These are phyloP conservation scores for Pteronura brasiliensis DNA, from an alignment of 2,113 vertebrate species.

Conservation along the genomic window DNA sequence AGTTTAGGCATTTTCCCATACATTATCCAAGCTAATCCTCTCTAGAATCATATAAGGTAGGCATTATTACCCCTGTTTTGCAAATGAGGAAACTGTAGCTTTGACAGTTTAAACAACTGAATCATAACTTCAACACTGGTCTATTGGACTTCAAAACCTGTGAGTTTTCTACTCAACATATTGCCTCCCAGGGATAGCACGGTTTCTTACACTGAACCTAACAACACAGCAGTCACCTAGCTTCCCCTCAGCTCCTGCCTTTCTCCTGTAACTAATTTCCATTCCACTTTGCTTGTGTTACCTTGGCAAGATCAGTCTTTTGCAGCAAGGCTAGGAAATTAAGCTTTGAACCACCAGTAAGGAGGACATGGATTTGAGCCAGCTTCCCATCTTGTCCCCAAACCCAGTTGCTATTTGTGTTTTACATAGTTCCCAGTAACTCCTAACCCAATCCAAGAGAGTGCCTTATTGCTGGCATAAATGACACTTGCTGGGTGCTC, in stretches of 20 bases:
- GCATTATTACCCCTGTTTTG: background rate
- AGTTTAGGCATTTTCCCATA: conserved; percentile 12
- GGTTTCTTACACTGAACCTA: background rate
- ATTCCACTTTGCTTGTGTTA: conserved; percentile 39
- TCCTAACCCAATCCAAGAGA: background rate
- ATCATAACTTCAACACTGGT: conserved; percentile 9
- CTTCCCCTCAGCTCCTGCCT: background rate
- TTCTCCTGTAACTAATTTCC: conserved; percentile 18
- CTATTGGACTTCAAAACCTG: background rate
- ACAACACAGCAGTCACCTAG: background rate
- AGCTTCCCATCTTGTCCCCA: conserved; percentile 36
- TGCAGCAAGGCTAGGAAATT: conserved; percentile 20
- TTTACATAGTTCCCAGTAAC: conserved; percentile 33
- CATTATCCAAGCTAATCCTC: background rate
- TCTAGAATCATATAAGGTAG: background rate
- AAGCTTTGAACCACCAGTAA: conserved; percentile 29
- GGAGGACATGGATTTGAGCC: background rate
- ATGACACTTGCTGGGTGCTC: conserved; percentile 3
- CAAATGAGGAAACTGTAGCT: conserved; percentile 5
- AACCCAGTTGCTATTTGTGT: conserved; percentile 37
- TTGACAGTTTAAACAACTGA: conserved; percentile 8
- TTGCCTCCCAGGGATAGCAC: background rate
- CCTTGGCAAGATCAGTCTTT: conserved; percentile 20
- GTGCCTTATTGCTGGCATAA: background rate
- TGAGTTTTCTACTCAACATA: background rate